Evolutionary conservation across 2,113 vertebrate species (phyloP), one percentile per base, ranked within the genome.

Genomic region (Isichthys henryi): DNA sequence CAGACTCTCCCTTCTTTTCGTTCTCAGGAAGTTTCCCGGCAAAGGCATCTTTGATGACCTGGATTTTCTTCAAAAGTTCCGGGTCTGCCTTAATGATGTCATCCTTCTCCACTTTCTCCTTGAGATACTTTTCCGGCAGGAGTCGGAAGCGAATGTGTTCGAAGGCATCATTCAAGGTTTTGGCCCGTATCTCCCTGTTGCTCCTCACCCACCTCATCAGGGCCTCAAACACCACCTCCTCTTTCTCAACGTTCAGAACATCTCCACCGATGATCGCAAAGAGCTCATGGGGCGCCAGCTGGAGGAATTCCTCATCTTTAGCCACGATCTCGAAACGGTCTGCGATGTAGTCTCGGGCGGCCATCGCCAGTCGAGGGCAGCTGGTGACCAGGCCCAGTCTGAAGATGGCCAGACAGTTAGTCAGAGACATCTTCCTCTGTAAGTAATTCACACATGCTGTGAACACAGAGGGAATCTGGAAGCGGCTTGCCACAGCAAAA

Each of bases 391-490:
- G 96, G 17, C 96, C 98, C 89, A 99, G 91, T 48, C 97, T 96
- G 91, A 98, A 98, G 92, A 99, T 96, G 88, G 97, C 97, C 86
- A 99, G 94, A 10, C 98, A 99, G 94, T 97, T 99, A 0, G 94
- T 96, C 43, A 93, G 92, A 17, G 97, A 96, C 39, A 99, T 95
- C 90, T 95, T 96, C 93, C 97, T 98, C 95, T 98, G 98, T 83
- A 99, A 97, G 3, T 96, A 99, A 91, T 98, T 99, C 89, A 99
- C 97, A 0, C 98, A 98, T 45, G 98, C 97, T 0, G 98, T 99
- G 96, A 99, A 99, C 52, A 99, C 97, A 0, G 98, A 99, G 0
- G 98, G 98, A 91, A 99, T 98, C 94, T 99, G 98, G 91, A 99
- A 98, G 88, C 97, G 97, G 92, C 96, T 98, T 90, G 98, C 97